phyloP scores from a whole-genome alignment of 2,113 vertebrate species.

The Pygoscelis adeliae region DNA sequence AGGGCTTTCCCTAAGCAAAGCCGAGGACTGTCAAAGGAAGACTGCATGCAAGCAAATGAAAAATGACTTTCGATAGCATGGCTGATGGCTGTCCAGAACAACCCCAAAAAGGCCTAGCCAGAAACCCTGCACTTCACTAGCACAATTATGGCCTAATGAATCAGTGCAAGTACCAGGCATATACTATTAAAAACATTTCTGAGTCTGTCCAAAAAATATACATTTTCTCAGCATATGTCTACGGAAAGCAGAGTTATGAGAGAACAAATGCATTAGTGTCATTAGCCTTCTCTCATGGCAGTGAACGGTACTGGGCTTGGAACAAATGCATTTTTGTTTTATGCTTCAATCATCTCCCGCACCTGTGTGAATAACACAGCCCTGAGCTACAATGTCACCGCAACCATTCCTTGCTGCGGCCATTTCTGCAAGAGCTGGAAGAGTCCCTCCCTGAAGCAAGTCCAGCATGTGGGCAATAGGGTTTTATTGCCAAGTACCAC shows the following conservation, averaged over 20 bases:
- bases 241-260: background rate
- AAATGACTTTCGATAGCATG: background rate
- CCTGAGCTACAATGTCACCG: background rate
- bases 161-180: background rate
- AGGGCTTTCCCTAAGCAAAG: background rate
- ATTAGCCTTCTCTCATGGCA: background rate
- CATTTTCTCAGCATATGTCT: background rate
- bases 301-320: background rate
- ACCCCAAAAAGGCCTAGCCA: background rate
- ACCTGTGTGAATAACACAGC: background rate
- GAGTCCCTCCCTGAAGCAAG: background rate
- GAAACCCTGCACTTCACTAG: background rate
- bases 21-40: background rate
- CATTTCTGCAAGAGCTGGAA: background rate
- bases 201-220: background rate
- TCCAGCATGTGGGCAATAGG: background rate
- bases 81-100: background rate
- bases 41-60: background rate
- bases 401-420: background rate
- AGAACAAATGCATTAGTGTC: background rate
- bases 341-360: background rate
- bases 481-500: background rate
- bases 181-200: background rate
- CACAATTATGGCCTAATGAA: background rate
- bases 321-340: background rate